A percentile compares a stretch with the other conserved stretches of the same genome.
phyloP scores from a whole-genome alignment of 2,797 vertebrate species.

The Borostomias antarcticus region DNA sequence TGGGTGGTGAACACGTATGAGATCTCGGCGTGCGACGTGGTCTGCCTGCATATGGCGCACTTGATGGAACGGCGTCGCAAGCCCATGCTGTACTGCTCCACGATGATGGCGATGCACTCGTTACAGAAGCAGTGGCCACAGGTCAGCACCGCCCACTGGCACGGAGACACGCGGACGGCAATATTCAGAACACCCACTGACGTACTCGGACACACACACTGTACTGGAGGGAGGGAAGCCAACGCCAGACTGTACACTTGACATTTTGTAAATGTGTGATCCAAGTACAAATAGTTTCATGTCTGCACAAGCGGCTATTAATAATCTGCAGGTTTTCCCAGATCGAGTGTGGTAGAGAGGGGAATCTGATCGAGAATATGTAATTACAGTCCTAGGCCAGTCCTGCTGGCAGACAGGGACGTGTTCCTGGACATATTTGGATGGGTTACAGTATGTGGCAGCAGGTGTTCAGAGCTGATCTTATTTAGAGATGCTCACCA shows the following conservation, averaged over 20 bases:
- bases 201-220: no score
- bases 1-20: conserved; percentile 96
- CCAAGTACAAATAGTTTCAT: not conserved
- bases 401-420: not conserved
- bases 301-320: not conserved
- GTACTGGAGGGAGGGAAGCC: not conserved
- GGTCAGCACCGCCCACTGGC: conserved; percentile 94
- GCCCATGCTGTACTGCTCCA: conserved; percentile 96
- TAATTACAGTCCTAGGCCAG: conserved; percentile 13
- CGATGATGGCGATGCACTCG: conserved; percentile 93
- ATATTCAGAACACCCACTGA: not conserved
- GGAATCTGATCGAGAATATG: not conserved
- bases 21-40: conserved; percentile 93
- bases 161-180: not conserved
- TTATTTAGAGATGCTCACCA: no score
- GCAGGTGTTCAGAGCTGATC: no score
- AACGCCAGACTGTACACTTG: not conserved
- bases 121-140: conserved; percentile 99
- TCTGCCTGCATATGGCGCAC: conserved; percentile 97
- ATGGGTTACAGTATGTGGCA: no score
- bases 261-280: not conserved
- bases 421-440: conserved; percentile 2
- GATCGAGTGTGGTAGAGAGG: not conserved
- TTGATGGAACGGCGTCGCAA: conserved; percentile 90
- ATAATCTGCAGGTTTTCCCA: not conserved